Conservation (phyloP, 2,888 invertebrate genomes). For the Rotaria sp. region DNA sequence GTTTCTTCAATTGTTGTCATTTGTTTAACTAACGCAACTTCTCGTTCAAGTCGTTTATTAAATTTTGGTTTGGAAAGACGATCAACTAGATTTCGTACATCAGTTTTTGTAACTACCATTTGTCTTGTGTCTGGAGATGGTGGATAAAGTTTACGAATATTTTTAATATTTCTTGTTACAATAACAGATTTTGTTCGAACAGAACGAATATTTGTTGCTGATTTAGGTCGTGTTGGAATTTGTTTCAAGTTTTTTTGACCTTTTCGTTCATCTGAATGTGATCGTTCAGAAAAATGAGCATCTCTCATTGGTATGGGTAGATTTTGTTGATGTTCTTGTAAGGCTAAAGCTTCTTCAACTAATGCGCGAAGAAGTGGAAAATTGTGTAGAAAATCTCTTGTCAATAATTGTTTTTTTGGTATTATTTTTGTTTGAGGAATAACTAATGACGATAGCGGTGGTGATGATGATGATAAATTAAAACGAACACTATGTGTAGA, state of each 20-base stretch:
- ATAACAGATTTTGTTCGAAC: not conserved
- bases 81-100: not conserved
- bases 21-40: not conserved
- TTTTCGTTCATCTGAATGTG: not conserved
- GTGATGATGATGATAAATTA: not conserved
- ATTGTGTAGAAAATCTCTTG: not conserved
- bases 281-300: not conserved
- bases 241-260: not conserved
- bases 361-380: conserved; percentile 12
- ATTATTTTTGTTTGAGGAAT: not conserved
- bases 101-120: not conserved
- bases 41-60: not conserved
- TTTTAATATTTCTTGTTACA: not conserved
- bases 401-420: not conserved
- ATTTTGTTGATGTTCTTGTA: not conserved
- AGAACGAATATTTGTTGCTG: not conserved
- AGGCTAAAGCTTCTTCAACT: not conserved
- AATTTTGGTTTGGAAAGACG: conserved; percentile 14
- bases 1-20: not conserved
- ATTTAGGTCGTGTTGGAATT: not conserved
- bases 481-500: not conserved
- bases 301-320: not conserved
- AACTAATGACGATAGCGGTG: not conserved
- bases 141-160: not conserved
- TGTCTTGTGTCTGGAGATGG: not conserved